These are phyloP conservation scores for Origma solitaria DNA, from an alignment of 2,113 vertebrate species.

Conservation along the genomic window DNA sequence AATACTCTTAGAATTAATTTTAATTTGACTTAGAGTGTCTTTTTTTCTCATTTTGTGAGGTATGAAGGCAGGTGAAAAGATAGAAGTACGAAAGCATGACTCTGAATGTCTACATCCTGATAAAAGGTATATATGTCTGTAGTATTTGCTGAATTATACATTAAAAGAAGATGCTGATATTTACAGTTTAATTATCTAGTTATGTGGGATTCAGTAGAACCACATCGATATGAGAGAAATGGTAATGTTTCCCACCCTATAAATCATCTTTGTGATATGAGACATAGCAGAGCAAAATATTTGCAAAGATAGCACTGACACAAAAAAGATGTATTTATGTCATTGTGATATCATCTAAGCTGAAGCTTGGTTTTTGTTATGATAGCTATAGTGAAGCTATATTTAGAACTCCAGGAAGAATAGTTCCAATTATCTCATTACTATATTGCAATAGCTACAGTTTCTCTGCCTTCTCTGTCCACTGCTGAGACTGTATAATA, in stretches of 20 bases:
- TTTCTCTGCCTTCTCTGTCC: neutral
- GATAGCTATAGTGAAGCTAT: neutral
- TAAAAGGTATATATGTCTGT: neutral
- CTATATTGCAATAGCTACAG: neutral
- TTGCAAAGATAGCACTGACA: neutral
- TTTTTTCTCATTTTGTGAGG: neutral
- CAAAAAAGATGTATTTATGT: neutral
- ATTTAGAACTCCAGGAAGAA: conserved; percentile 3
- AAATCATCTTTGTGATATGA: neutral
- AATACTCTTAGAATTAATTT: neutral
- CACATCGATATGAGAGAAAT: neutral
- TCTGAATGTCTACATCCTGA: neutral
- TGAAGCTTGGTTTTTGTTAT: neutral
- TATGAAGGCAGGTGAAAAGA: neutral
- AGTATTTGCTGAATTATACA: neutral
- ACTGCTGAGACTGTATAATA: neutral
- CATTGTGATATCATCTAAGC: neutral
- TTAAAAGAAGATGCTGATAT: neutral
- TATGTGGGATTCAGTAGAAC: neutral
- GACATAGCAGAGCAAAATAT: neutral
- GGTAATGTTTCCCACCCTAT: neutral
- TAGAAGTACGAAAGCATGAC: neutral
- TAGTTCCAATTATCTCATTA: neutral
- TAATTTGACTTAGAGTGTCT: neutral
- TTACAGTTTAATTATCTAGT: neutral